phyloP scores from a whole-genome alignment of 2,113 vertebrate species.

The Ochotona curzoniae region DNA sequence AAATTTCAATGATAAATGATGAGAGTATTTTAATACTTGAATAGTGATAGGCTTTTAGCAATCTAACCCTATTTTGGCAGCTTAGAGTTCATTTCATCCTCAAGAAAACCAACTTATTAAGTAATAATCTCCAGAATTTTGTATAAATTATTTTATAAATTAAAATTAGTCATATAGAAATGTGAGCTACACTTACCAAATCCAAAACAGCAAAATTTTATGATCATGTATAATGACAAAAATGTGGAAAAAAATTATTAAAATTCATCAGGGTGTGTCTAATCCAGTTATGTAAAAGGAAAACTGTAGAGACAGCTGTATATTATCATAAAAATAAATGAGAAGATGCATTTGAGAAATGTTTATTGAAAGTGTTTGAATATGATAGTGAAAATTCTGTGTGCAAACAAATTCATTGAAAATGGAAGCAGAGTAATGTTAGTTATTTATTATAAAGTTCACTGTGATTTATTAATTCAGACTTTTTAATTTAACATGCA shows the following conservation, averaged over 20 bases:
- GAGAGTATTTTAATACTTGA: not conserved
- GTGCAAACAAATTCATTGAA: not conserved
- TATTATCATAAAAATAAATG: slow-evolving; percentile 29
- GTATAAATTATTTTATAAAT: not conserved
- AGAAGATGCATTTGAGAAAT: not conserved
- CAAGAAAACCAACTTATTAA: not conserved
- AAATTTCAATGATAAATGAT: not conserved
- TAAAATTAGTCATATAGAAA: slow-evolving; percentile 44
- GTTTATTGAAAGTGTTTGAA: not conserved
- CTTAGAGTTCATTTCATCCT: not conserved
- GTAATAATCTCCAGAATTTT: not conserved
- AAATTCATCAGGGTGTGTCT: not conserved
- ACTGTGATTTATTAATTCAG: no score
- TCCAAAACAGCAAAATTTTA: not conserved
- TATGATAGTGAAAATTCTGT: not conserved
- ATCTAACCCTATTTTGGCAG: not conserved
- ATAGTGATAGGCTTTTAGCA: not conserved
- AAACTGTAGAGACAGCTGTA: not conserved
- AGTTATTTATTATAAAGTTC: not conserved
- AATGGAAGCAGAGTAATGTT: not conserved
- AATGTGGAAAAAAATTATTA: not conserved
- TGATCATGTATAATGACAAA: slow-evolving; percentile 8
- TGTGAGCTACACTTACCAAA: not conserved
- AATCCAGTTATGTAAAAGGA: not conserved
- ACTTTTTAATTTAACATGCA: no score